Evolutionary conservation across 2,797 vertebrate species (phyloP).

Genomic region (Pseudomugil gertrudae): DNA sequence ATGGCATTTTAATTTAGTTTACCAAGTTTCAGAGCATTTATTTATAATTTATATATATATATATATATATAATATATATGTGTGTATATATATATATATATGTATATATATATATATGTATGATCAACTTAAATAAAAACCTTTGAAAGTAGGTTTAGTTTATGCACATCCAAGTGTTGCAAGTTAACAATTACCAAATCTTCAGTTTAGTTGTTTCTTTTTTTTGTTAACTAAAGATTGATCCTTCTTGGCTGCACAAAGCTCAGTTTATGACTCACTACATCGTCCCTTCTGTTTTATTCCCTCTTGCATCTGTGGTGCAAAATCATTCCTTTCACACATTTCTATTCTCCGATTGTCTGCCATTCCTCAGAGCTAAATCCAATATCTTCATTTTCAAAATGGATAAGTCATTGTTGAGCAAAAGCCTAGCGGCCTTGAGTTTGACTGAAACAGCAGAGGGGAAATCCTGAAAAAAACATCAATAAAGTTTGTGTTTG

Average conservation of each 20-base stretch:
- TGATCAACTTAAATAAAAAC: too few relatives aligned
- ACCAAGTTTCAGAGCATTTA: not conserved
- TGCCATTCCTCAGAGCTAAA: conserved; percentile 50
- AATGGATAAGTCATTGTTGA: conserved; percentile 33
- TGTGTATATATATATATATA: too few relatives aligned
- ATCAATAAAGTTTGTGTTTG: not conserved
- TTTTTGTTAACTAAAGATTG: conserved; percentile 13
- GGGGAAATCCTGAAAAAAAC: not conserved
- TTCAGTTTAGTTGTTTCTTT: conserved; percentile 8
- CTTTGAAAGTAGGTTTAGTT: not conserved
- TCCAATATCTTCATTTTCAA: conserved; percentile 45
- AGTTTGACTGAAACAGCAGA: conserved; percentile 9
- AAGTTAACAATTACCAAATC: conserved; percentile 17
- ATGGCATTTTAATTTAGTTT: conserved; percentile 26
- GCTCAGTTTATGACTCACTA: conserved; percentile 26
- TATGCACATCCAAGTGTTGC: not conserved
- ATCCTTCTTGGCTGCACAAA: conserved; percentile 10
- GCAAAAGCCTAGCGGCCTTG: conserved; percentile 24
- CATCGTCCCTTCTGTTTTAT: conserved; percentile 26
- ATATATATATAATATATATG: too few relatives aligned
- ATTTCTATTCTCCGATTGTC: conserved; percentile 45
- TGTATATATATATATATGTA: too few relatives aligned
- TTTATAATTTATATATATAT: not conserved
- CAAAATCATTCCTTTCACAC: conserved; percentile 32
- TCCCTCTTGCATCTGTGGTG: conserved; percentile 27